These are phyloP conservation scores for Diploscapter pachys DNA, from an alignment of 1,140 invertebrate genomes.

Conservation along the genomic window DNA sequence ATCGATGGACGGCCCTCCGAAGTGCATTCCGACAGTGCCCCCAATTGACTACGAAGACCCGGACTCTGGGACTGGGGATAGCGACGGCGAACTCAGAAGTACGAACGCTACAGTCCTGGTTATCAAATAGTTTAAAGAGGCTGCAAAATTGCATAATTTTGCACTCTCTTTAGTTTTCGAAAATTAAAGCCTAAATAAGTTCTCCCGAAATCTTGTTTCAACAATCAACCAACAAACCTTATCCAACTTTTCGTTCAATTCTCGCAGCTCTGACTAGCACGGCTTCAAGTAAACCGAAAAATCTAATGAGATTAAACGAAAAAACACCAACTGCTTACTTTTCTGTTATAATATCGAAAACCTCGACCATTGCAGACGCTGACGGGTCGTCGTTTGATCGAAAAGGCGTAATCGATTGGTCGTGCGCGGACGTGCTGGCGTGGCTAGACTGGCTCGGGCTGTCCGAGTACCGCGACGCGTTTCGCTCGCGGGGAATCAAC, in stretches of 20 bases:
- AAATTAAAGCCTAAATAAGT: no score
- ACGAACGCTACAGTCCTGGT: conserved; percentile 7
- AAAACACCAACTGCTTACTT: background rate
- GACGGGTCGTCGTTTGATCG: conserved; percentile 33
- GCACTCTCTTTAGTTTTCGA: no score
- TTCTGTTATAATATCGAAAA: background rate
- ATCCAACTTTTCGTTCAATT: no score
- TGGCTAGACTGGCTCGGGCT: conserved; percentile 64
- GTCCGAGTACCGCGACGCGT: conserved; percentile 63
- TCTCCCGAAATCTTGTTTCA: no score
- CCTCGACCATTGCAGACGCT: conserved; percentile 22
- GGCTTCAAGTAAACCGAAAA: background rate
- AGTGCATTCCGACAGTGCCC: conserved; percentile 33
- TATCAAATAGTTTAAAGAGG: no score
- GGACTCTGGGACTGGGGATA: conserved; percentile 49
- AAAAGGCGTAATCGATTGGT: conserved; percentile 63
- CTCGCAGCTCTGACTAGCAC: conserved; percentile 10
- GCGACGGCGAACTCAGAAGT: conserved; percentile 45
- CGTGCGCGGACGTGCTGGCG: conserved; percentile 62
- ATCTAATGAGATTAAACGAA: no score
- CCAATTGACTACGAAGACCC: conserved; percentile 53
- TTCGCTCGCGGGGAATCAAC: conserved; percentile 61
- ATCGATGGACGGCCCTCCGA: conserved; percentile 4
- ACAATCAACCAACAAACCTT: no score
- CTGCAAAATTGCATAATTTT: no score